Evolutionary conservation across 53 echinoderm and acorn worm genomes (phyloP).

Genomic region (Paracentrotus lividus): DNA sequence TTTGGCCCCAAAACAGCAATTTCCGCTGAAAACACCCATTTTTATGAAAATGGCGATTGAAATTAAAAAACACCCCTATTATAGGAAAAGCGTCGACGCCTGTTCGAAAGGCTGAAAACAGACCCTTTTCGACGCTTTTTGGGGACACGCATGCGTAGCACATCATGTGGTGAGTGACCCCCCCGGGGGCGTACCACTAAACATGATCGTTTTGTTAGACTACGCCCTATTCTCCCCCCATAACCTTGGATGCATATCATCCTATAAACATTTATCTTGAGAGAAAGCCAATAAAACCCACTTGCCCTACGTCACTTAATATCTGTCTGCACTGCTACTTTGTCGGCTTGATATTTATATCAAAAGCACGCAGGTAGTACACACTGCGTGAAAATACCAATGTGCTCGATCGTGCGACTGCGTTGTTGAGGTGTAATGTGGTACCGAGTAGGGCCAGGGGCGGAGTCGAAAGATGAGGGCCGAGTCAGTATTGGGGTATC

Average conservation of each 20-base stretch:
- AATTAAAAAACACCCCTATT: too few species aligned
- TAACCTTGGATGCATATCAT: slow-evolving; percentile 48
- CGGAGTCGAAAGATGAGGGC: not conserved
- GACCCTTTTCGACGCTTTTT: too few species aligned
- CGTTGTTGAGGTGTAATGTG: not conserved
- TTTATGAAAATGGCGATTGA: too few species aligned
- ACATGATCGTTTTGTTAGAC: not conserved
- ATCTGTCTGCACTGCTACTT: slow-evolving; percentile 18
- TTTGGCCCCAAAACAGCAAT: too few species aligned
- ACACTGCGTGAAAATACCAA: slow-evolving; percentile 13
- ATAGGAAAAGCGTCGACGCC: too few species aligned
- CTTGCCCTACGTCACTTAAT: slow-evolving; percentile 40
- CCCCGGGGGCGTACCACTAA: too few species aligned
- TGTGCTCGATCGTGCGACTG: not conserved
- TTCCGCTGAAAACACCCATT: too few species aligned
- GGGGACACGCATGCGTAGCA: too few species aligned
- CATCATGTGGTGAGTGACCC: too few species aligned
- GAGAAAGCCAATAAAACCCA: slow-evolving; percentile 24
- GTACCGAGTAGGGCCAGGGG: not conserved
- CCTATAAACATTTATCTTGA: slow-evolving; percentile 36
- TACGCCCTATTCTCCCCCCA: not conserved
- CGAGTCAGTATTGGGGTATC: not conserved
- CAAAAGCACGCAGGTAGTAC: not conserved
- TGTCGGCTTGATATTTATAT: slow-evolving; percentile 24
- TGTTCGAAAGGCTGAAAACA: too few species aligned